Conservation (phyloP, 1,140 invertebrate species). For the Rhyzopertha dominica region DNA sequence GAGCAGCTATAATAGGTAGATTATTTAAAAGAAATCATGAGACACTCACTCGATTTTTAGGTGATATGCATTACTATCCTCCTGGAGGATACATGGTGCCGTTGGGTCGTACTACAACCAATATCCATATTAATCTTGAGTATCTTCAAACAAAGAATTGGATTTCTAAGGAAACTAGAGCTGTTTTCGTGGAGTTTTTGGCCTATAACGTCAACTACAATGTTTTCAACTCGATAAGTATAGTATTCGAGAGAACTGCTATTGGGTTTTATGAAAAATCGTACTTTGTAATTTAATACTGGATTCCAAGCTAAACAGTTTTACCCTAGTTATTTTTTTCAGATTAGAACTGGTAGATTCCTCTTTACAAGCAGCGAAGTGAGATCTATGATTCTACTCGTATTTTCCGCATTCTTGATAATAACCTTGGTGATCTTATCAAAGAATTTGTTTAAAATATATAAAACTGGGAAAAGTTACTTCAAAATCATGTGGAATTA, state of each 20-base stretch:
- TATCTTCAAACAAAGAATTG: conserved; percentile 26
- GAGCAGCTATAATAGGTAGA: too few species aligned
- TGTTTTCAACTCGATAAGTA: conserved; percentile 23
- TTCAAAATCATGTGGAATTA: conserved; percentile 14
- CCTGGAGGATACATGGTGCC: conserved; percentile 26
- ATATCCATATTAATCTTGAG: conserved; percentile 26
- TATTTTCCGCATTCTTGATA: conserved; percentile 7
- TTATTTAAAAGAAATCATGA: too few species aligned
- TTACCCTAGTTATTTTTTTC: conserved; percentile 3
- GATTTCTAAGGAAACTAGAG: conserved; percentile 23
- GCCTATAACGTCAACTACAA: conserved; percentile 27
- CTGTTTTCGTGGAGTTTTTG: conserved; percentile 28
- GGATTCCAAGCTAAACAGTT: background rate
- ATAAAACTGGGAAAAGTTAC: conserved; percentile 2
- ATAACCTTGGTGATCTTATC: conserved; percentile 6
- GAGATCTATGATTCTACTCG: background rate
- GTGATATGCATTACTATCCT: conserved; percentile 23
- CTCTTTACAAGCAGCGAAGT: conserved; percentile 13
- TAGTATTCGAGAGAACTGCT: conserved; percentile 23
- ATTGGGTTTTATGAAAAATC: conserved; percentile 18
- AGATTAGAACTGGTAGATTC: conserved; percentile 21
- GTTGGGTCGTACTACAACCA: conserved; percentile 25
- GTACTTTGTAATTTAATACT: conserved; percentile 11
- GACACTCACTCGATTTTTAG: too few species aligned
- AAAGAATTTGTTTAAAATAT: conserved; percentile 6